Conservation (phyloP, 1,140 invertebrate genomes). For the Nixonia krombeini region DNA sequence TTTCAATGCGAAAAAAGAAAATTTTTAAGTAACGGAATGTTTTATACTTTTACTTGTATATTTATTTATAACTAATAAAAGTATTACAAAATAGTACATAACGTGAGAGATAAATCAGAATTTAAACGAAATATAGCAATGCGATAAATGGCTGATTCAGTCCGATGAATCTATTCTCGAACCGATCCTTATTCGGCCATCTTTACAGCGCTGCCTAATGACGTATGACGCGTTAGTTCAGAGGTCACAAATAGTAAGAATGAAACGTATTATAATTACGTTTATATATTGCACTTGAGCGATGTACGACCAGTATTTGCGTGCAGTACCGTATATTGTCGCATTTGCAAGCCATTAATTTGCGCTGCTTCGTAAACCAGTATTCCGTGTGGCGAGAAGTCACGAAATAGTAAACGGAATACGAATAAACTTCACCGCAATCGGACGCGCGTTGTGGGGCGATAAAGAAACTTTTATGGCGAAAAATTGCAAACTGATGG, state of each 20-base stretch:
- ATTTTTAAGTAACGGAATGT: too few species aligned
- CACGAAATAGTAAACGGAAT: conserved; percentile 27
- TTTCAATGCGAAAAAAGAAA: too few species aligned
- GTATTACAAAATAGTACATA: too few species aligned
- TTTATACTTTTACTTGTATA: too few species aligned
- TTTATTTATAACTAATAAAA: too few species aligned
- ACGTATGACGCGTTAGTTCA: neutral
- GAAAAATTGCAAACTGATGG: too few species aligned
- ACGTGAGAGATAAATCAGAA: too few species aligned
- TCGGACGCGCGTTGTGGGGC: neutral
- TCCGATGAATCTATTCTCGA: too few species aligned
- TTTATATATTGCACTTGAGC: conserved; percentile 20
- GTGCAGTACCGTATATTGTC: conserved; percentile 29
- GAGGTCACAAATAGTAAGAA: conserved; percentile 17
- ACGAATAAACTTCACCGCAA: neutral
- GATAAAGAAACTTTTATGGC: too few species aligned
- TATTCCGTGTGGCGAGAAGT: conserved; percentile 20
- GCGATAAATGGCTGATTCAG: too few species aligned
- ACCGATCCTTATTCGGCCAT: too few species aligned
- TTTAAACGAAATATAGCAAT: too few species aligned
- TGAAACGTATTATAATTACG: conserved; percentile 27
- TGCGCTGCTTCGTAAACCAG: conserved; percentile 24
- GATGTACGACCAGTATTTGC: conserved; percentile 20
- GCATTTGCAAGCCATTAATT: conserved; percentile 33
- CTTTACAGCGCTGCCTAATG: neutral